phyloP scores from a whole-genome alignment of 2,113 vertebrate species.

The Thamnophis sirtalis region DNA sequence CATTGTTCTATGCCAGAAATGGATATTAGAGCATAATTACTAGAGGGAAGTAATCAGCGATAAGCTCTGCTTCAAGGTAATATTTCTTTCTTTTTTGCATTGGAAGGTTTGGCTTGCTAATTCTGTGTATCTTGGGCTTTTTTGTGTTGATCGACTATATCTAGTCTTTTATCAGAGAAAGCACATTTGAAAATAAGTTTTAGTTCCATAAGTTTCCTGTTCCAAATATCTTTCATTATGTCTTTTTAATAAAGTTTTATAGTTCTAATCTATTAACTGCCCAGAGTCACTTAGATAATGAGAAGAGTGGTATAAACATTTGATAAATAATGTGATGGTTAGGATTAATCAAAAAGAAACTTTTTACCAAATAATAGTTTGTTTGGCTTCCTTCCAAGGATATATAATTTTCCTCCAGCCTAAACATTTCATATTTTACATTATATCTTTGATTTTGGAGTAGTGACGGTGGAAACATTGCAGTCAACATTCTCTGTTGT shows the following conservation, averaged over 20 bases:
- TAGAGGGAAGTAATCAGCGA: background rate
- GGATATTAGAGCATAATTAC: constrained; percentile 7
- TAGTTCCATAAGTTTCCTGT: background rate
- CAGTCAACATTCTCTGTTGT: background rate
- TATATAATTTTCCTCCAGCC: too few species aligned
- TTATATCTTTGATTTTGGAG: background rate
- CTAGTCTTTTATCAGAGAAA: background rate
- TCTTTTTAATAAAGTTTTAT: background rate
- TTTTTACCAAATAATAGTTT: background rate
- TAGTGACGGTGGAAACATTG: background rate
- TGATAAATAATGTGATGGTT: background rate
- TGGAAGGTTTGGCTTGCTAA: background rate
- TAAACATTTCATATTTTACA: too few species aligned
- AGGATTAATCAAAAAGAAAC: background rate
- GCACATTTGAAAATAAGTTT: background rate
- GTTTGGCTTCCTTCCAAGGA: background rate
- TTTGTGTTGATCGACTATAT: background rate
- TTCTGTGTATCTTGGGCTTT: background rate
- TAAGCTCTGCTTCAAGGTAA: constrained; percentile 24
- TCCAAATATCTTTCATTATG: background rate
- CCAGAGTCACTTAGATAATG: background rate
- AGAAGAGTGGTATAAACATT: background rate
- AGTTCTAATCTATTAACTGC: background rate
- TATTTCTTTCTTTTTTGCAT: background rate
- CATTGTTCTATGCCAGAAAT: background rate